These are phyloP conservation scores for Condylostylus longicornis DNA, from an alignment of 1,140 invertebrate genomes.

Conservation along the genomic window DNA sequence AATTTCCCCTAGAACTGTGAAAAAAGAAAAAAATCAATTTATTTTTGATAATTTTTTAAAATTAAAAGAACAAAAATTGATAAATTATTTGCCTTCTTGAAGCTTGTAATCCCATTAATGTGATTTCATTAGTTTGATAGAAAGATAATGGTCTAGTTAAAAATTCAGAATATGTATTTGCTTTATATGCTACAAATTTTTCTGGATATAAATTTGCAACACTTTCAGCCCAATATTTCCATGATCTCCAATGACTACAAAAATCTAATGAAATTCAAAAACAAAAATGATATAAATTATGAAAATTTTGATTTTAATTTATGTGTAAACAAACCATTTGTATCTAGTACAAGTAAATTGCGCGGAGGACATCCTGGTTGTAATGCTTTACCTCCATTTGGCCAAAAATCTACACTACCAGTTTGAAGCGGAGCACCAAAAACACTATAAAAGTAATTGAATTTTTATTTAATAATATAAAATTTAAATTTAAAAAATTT, in stretches of 20 bases:
- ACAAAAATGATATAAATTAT: background rate
- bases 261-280: constrained; percentile 4
- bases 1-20: constrained; percentile 29
- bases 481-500: too few species aligned
- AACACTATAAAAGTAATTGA: too few species aligned
- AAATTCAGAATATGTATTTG: constrained; percentile 24
- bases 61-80: background rate
- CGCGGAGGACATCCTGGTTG: constrained; percentile 41
- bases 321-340: constrained; percentile 15
- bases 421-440: constrained; percentile 32
- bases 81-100: constrained; percentile 12
- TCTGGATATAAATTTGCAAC: constrained; percentile 16
- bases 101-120: constrained; percentile 19
- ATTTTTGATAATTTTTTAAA: background rate
- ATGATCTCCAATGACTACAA: constrained; percentile 31
- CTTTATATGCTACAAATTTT: constrained; percentile 26
- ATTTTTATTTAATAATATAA: too few species aligned
- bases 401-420: constrained; percentile 42
- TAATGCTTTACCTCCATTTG: constrained; percentile 36
- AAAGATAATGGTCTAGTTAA: constrained; percentile 16
- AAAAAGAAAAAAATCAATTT: constrained; percentile 10
- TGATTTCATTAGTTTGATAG: constrained; percentile 7
- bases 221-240: constrained; percentile 29
- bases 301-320: background rate
- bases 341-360: background rate